These are phyloP conservation scores for Catalaphyllia jardinei DNA, from an alignment of 64 coral and sea anemone species.

Conservation along the genomic window DNA sequence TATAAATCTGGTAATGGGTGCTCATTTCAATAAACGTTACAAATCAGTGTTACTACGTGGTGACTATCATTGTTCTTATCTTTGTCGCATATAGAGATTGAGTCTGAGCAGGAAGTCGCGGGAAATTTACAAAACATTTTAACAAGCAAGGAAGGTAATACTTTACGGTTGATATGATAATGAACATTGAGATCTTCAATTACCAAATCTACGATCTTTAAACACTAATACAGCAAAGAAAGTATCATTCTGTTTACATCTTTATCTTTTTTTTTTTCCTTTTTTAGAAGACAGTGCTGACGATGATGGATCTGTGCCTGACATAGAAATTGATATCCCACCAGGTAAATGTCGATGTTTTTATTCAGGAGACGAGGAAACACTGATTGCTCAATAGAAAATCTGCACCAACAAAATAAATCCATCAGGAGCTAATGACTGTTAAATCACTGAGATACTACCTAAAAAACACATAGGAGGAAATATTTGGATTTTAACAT, in stretches of 20 bases:
- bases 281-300: background rate
- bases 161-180: background rate
- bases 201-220: background rate
- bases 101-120: constrained; percentile 10
- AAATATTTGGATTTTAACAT: too few relatives aligned
- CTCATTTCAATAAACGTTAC: too few relatives aligned
- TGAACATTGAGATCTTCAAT: too few relatives aligned
- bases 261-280: background rate
- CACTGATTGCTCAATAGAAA: too few relatives aligned
- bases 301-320: background rate
- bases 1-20: too few relatives aligned
- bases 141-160: background rate
- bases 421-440: too few relatives aligned
- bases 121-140: background rate
- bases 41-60: too few relatives aligned
- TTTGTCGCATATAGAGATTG: constrained; percentile 1
- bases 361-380: background rate
- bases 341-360: background rate
- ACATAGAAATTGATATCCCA: constrained; percentile 18
- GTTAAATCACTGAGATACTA: too few relatives aligned
- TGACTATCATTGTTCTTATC: too few relatives aligned
- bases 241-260: background rate
- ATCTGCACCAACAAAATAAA: too few relatives aligned
- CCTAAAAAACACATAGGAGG: too few relatives aligned
- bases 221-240: background rate